Conservation (phyloP, 1,140 invertebrate genomes). For the Bicyclus anynana region DNA sequence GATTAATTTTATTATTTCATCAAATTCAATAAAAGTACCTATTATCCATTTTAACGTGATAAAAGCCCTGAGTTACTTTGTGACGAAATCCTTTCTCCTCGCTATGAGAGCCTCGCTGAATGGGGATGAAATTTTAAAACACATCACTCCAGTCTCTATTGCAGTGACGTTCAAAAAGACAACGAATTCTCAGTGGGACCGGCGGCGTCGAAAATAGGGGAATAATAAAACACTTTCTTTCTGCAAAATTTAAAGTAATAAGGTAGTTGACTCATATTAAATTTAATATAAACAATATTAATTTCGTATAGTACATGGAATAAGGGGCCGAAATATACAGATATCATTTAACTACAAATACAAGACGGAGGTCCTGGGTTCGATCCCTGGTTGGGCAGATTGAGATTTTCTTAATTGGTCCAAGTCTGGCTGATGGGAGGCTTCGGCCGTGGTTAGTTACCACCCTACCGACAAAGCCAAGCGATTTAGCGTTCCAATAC, state of each 20-base stretch:
- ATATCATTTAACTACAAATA: too few species aligned
- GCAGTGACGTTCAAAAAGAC: not conserved
- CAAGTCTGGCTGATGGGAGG: too few species aligned
- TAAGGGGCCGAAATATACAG: too few species aligned
- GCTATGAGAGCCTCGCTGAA: not conserved
- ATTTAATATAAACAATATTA: too few species aligned
- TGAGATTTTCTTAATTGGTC: too few species aligned
- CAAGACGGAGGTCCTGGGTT: too few species aligned
- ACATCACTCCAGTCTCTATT: not conserved
- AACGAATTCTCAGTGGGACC: not conserved
- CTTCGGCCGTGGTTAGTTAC: too few species aligned
- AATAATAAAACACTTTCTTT: conserved; percentile 2
- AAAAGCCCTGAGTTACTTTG: not conserved
- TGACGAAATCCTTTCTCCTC: not conserved
- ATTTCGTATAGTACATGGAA: too few species aligned
- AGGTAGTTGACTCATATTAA: not conserved
- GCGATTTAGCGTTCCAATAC: too few species aligned
- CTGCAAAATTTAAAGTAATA: not conserved
- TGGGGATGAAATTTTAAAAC: not conserved
- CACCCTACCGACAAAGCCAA: too few species aligned
- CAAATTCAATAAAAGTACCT: not conserved
- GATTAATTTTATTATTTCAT: too few species aligned
- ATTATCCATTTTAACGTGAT: not conserved
- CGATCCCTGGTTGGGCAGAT: too few species aligned
- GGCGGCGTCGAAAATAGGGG: not conserved